A percentile compares a stretch with the other conserved stretches of the same genome.
These are phyloP conservation scores for Sebastiscus albofasciatus DNA, from an alignment of 2,797 vertebrate genomes.

Conservation along the genomic window DNA sequence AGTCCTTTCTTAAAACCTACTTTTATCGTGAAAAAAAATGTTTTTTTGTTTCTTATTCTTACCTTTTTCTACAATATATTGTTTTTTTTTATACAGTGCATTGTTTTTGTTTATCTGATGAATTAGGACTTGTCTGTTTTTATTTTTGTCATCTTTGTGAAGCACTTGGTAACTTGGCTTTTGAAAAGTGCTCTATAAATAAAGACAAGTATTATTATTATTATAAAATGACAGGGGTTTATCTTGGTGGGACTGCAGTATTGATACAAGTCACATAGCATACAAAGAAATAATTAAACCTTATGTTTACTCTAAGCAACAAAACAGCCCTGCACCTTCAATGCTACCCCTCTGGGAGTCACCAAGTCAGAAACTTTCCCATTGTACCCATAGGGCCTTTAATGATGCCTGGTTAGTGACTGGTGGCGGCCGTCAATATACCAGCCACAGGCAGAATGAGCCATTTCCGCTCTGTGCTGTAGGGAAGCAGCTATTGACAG, in stretches of 20 bases:
- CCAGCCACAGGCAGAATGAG: constrained; percentile 17
- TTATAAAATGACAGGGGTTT: neutral
- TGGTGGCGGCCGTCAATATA: neutral
- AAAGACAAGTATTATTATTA: neutral
- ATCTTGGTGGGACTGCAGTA: neutral
- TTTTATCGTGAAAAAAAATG: neutral
- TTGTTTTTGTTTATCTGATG: neutral
- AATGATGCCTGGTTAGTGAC: constrained; percentile 1
- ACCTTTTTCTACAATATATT: neutral
- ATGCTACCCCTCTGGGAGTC: too few species aligned
- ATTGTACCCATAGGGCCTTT: neutral
- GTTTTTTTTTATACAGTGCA: neutral
- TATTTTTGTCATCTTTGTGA: neutral
- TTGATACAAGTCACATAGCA: neutral
- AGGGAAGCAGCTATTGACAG: constrained; percentile 25
- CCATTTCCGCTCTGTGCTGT: neutral
- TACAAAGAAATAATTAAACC: neutral
- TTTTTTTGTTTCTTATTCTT: neutral
- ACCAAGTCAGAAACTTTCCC: neutral
- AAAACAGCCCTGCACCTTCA: neutral
- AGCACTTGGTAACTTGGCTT: neutral
- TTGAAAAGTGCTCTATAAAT: neutral
- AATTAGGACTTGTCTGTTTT: neutral
- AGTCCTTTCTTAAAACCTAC: neutral
- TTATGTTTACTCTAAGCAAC: neutral